phyloP scores from a whole-genome alignment of 2,888 invertebrate species.

The Lissocephala sabroskyi region DNA sequence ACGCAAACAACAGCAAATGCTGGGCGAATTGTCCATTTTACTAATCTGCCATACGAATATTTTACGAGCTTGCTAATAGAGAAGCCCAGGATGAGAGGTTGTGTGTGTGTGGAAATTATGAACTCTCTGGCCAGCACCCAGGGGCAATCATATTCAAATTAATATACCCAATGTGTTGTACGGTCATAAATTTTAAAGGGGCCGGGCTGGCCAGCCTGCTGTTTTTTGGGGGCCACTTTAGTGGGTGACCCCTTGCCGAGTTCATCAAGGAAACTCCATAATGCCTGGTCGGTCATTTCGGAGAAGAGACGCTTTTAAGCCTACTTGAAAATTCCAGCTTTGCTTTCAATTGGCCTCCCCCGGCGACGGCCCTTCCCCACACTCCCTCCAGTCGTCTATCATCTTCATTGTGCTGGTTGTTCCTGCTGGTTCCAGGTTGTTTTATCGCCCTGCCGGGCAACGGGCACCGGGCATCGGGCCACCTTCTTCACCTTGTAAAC shows the following conservation, averaged over 20 bases:
- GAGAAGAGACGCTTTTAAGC: no score
- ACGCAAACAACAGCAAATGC: constrained; percentile 13
- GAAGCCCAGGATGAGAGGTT: constrained; percentile 15
- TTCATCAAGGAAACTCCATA: no score
- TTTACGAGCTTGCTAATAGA: constrained; percentile 46
- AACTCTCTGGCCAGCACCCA: constrained; percentile 45
- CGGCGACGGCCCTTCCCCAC: no score
- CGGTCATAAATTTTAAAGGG: constrained; percentile 53
- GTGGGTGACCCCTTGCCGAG: no score
- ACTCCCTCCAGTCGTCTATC: no score
- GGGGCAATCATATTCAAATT: constrained; percentile 65
- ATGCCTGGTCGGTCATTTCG: no score
- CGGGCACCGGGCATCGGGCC: constrained; percentile 15
- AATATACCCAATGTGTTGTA: constrained; percentile 65
- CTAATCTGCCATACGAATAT: constrained; percentile 61
- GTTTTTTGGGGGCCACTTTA: no score
- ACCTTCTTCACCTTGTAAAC: constrained; percentile 62
- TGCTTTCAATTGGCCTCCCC: no score
- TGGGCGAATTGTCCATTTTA: constrained; percentile 50
- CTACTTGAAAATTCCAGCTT: no score
- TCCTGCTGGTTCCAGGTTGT: constrained; percentile 15
- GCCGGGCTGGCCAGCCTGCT: constrained; percentile 17
- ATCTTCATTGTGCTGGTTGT: constrained; percentile 2
- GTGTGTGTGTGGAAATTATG: constrained; percentile 46
- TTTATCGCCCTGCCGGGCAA: neutral